These are phyloP conservation scores for Phanerotoma sp. DNA, from an alignment of 2,888 invertebrate genomes.

Conservation along the genomic window DNA sequence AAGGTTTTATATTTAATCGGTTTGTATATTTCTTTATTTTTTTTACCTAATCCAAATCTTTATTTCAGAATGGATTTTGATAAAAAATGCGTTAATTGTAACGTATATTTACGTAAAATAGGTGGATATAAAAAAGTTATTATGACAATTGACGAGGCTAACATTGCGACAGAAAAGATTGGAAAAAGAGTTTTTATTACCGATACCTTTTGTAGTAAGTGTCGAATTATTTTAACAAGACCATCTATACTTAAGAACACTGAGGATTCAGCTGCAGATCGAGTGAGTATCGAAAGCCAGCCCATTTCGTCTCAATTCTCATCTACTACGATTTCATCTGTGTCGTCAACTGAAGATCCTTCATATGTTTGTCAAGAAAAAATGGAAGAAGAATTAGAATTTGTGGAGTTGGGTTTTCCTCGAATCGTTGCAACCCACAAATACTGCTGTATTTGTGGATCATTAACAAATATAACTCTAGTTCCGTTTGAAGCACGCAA, in stretches of 20 bases:
- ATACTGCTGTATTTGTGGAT: constrained; percentile 27
- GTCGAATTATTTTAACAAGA: background rate
- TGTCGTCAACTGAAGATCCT: background rate
- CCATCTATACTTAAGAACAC: background rate
- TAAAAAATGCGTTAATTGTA: background rate
- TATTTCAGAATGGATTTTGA: background rate
- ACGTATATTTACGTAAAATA: background rate
- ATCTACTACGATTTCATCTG: background rate
- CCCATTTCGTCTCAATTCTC: background rate
- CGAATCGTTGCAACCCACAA: constrained; percentile 20
- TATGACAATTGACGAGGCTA: background rate
- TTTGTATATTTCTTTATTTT: background rate
- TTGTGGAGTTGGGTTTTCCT: constrained; percentile 4
- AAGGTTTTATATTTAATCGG: background rate
- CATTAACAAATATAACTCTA: constrained; percentile 18
- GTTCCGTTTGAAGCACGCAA: constrained; percentile 27
- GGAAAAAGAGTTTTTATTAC: background rate
- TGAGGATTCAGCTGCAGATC: background rate
- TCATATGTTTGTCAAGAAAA: background rate
- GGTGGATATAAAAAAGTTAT: background rate
- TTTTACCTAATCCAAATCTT: background rate
- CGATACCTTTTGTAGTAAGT: background rate
- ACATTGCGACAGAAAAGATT: background rate
- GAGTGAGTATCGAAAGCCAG: background rate
- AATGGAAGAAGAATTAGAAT: background rate